Evolutionary conservation across 2,797 vertebrate species (phyloP), one percentile per base, ranked within the genome.

Genomic region (Staurois parvus): DNA sequence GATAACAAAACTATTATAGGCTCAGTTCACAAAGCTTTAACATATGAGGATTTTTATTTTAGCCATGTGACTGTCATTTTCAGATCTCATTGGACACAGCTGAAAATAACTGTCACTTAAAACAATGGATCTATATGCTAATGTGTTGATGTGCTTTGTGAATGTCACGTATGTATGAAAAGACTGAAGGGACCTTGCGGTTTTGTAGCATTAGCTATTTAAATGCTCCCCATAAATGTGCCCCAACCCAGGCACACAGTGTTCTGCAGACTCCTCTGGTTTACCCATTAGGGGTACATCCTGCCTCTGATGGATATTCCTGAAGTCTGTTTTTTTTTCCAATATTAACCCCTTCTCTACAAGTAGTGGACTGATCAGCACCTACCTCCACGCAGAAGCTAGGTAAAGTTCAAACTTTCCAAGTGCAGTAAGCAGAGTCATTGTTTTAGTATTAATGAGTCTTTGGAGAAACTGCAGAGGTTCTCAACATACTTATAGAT

Each of bases 251-350:
- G 72, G 72, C 17, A 72, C 79, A 82, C 40, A 52, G 28, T 59
- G 45, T 70, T 59, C 68, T 29, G 17, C 78, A 59, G 32, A 48
- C 19, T 15, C n/a, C 75, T 68, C 80, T 87, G 81, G 15, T 87
- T 87, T 83, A 34, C 69, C 62, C 32, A 79, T 83, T 68, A 79
- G 81, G 75, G 81, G 32, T 59, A 32, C 81, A 79, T 83, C 81
- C 80, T 87, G 76, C 59, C 75, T 68, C 76, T 83, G 76, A 87
- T 83, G 59, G 76, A 74, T 87, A 68, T 79, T 79, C 76, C 85
- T 79, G 75, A 59, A 0, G 68, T 21, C 72, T 30, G 37, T 42
- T 72, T 64, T 42, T 72, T 64, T 69, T 32, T 13, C 6, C 24
- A 34, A 24, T 24, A 12, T 87, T 83, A 87, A 87, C 85, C 56